Percentiles rank a stretch among this genome's conserved stretches.
Conservation (phyloP, 2,113 vertebrate species). For the Poecile atricapillus region DNA sequence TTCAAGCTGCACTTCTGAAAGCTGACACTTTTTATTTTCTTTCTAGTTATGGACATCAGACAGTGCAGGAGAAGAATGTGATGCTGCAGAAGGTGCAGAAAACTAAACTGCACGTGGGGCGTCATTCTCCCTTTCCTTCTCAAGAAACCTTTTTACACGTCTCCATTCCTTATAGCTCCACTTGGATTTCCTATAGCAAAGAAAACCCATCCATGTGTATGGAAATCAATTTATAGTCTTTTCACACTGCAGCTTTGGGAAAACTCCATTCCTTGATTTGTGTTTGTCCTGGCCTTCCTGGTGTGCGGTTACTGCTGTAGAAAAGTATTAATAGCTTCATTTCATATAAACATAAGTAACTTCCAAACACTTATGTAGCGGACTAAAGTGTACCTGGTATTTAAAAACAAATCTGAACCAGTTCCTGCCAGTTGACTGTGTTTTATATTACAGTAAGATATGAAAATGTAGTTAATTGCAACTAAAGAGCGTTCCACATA, state of each 20-base stretch:
- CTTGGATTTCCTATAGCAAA: constrained; percentile 89
- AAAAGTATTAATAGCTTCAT: constrained; percentile 90
- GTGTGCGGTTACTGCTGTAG: constrained; percentile 93
- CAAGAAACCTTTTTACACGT: constrained; percentile 91
- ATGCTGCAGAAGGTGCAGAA: constrained; percentile 83
- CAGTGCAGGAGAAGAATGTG: constrained; percentile 87
- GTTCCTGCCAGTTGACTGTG: constrained; percentile 74
- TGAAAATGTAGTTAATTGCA: constrained; percentile 72
- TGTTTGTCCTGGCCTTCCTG: constrained; percentile 87
- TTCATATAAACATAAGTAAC: constrained; percentile 81
- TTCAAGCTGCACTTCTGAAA: neutral
- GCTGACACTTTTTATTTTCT: neutral
- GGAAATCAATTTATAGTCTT: constrained; percentile 83
- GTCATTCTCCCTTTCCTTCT: constrained; percentile 69
- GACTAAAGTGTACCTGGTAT: constrained; percentile 77
- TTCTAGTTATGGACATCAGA: constrained; percentile 96
- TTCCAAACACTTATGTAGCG: constrained; percentile 78
- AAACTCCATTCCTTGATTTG: constrained; percentile 85
- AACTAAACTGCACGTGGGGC: constrained; percentile 76
- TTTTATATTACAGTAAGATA: constrained; percentile 78
- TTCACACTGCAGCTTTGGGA: constrained; percentile 88
- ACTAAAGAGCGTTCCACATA: constrained; percentile 68
- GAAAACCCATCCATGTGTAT: constrained; percentile 83
- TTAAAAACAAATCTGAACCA: constrained; percentile 77
- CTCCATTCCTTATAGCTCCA: constrained; percentile 92